Base-by-base conservation (phyloP, 2,797 vertebrate genomes). In the Labeo calbasu region DNA sequence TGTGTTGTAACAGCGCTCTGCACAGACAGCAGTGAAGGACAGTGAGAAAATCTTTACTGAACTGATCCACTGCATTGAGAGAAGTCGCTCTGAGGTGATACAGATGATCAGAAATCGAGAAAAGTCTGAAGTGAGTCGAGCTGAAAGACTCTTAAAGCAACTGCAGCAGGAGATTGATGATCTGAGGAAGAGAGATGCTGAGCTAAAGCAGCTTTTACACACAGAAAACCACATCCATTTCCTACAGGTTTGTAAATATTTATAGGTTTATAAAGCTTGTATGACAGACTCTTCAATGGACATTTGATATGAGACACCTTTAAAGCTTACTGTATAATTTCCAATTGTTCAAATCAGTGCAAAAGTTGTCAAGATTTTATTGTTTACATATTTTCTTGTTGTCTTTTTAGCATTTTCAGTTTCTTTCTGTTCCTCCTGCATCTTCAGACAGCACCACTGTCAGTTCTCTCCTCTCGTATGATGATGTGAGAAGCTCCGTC, bases 401-500 rank as follows among this genome's bases (percentile, higher is more conserved):
- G 5, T 21, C 19, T 50, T 36, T 25, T 19, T 11, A 88, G 85
- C 77, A 4, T 14, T 82, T 86, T 36, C 82, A 53, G 63, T 10
- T n/a, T 48, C 17, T 68, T 17, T 71, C 12, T 12, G 36, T 23
- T 32, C 14, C 70, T 68, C 10, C 51, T 43, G 79, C 69, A 46
- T 11, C 53, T 66, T 77, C 66, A 12, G 70, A 79, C 40, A 72
- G 7, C 55, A 25, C 68, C 28, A 40, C 36, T 19, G 25, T 84
- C 36, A 32, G 23, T 79, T 83, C 66, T 72, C 19, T 79, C 10
- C 19, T 77, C 65, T 71, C 79, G 9, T 82, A 84, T 80, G 85
- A 84, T 1, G 70, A 81, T 2, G n/a, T 83, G 61, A 86, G 48
- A 23, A 85, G 63, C 57, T 83, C 61, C 51, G 55, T 86, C 17